phyloP scores from a whole-genome alignment of 2,113 vertebrate species.

The Megaleporinus macrocephalus region DNA sequence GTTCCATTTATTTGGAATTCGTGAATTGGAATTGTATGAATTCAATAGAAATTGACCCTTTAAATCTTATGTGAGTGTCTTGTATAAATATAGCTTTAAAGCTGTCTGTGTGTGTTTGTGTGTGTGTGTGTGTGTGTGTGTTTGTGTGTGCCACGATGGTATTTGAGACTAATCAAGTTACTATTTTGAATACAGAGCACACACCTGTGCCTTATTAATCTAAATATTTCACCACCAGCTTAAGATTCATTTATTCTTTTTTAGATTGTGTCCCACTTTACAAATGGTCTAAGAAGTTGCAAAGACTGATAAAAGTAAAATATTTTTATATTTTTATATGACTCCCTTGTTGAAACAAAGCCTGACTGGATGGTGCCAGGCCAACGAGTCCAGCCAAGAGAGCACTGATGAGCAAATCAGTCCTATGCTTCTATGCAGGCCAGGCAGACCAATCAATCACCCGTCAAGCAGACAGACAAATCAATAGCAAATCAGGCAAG shows the following conservation, averaged over 20 bases:
- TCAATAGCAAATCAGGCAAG: conserved; percentile 40
- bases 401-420: conserved; percentile 32
- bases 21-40: too few relatives aligned
- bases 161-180: background rate
- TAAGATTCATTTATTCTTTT: background rate
- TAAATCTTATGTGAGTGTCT: too few relatives aligned
- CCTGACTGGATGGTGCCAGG: conserved; percentile 16
- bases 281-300: background rate
- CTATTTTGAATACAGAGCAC: background rate
- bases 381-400: conserved; percentile 2
- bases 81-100: background rate
- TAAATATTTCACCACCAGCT: too few relatives aligned
- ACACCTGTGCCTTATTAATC: too few relatives aligned
- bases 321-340: conserved; percentile 17
- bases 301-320: background rate
- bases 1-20: too few relatives aligned
- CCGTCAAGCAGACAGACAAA: conserved; percentile 38
- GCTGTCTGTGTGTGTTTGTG: background rate
- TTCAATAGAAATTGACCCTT: too few relatives aligned
- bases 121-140: background rate
- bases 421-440: conserved; percentile 16
- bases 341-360: background rate
- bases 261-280: background rate
- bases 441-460: conserved; percentile 45
- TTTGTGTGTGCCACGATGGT: background rate